These are phyloP conservation scores for Anoplius nigerrimus DNA, from an alignment of 2,888 invertebrate genomes.

Conservation along the genomic window DNA sequence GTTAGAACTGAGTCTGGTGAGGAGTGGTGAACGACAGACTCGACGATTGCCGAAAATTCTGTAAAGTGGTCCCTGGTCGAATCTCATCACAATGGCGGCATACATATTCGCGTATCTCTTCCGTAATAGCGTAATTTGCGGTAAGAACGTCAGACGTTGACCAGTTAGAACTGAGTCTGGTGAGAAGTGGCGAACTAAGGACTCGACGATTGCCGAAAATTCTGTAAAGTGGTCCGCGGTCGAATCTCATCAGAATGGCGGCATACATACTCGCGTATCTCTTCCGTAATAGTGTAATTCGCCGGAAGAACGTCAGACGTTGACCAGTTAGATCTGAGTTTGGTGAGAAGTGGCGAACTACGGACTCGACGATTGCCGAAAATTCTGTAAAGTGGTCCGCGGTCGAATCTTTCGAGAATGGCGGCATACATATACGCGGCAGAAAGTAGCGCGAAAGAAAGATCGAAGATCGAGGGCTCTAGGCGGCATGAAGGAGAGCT, in stretches of 20 bases:
- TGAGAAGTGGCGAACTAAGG: no score
- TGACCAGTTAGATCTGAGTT: no score
- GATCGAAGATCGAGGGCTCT: slow-evolving; percentile 51
- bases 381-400: neutral
- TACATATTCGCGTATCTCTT: no score
- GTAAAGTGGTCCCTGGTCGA: neutral
- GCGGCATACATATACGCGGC: slow-evolving; percentile 11
- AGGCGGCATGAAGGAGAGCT: slow-evolving; percentile 30
- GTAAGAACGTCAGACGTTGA: no score
- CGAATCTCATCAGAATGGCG: neutral
- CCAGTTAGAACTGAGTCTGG: no score
- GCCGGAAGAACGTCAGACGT: no score
- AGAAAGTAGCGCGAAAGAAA: slow-evolving; percentile 35
- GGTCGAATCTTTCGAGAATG: neutral
- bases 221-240: neutral
- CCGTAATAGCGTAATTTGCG: no score
- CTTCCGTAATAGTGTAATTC: no score
- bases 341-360: no score
- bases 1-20: no score
- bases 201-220: neutral
- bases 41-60: neutral
- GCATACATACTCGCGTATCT: no score
- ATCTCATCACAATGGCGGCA: neutral
- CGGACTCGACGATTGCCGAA: neutral
- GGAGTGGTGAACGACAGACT: no score